phyloP scores from a whole-genome alignment of 2,113 vertebrate species.

The Triplophysa siluroides region DNA sequence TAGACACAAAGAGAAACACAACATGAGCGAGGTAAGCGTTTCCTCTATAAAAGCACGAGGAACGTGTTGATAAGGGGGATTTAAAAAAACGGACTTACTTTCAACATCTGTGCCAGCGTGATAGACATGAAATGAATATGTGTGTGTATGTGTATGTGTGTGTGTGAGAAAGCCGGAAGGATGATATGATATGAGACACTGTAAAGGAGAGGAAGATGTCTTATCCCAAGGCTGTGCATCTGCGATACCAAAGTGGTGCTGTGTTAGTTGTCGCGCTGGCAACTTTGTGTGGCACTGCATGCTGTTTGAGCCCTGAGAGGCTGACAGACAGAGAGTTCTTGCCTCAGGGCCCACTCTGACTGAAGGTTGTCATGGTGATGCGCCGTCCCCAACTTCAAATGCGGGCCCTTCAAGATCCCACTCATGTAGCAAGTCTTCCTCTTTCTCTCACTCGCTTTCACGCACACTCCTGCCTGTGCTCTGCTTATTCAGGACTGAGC shows the following conservation, averaged over 20 bases:
- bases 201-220: constrained; percentile 14
- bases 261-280: constrained; percentile 27
- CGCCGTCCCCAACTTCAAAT: constrained; percentile 18
- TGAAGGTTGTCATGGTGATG: constrained; percentile 49
- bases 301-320: constrained; percentile 7
- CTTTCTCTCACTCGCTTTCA: background rate
- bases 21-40: background rate
- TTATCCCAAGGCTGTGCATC: constrained; percentile 40
- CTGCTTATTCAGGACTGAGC: background rate
- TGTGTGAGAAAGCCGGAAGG: constrained; percentile 1
- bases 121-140: background rate
- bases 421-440: constrained; percentile 35
- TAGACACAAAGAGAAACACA: constrained; percentile 50
- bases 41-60: background rate
- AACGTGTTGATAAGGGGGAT: background rate
- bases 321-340: constrained; percentile 20
- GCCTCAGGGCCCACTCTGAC: constrained; percentile 36
- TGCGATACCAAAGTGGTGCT: constrained; percentile 34
- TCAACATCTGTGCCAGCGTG: constrained; percentile 20
- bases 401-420: constrained; percentile 21
- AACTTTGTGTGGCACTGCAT: constrained; percentile 24
- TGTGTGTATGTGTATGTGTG: background rate
- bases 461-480: constrained; percentile 3
- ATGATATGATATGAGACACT: constrained; percentile 1
- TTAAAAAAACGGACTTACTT: background rate